Evolutionary conservation across 2,113 vertebrate species (phyloP).

Genomic region (Oryctolagus cuniculus): DNA sequence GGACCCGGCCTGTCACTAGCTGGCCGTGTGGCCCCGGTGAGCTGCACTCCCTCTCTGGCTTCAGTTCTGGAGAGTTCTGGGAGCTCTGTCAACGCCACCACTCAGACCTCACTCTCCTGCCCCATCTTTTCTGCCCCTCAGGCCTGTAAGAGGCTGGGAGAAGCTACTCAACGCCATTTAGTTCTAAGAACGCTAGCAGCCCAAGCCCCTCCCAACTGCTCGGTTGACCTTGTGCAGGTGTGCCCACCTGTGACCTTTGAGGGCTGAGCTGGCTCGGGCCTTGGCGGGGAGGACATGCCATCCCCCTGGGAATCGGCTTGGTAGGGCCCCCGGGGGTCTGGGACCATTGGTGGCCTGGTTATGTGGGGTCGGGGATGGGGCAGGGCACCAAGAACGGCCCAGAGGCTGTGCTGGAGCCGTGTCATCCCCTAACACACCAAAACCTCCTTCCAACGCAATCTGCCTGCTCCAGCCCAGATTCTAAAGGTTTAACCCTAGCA

Average conservation of each 20-base stretch:
- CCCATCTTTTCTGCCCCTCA: not conserved
- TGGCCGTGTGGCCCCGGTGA: not conserved
- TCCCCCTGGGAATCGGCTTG: not conserved
- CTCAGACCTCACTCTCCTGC: not conserved
- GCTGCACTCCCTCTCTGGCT: not conserved
- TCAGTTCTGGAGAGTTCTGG: not conserved
- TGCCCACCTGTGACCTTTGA: not conserved
- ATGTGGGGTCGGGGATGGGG: no score
- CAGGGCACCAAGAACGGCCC: no score
- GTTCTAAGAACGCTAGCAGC: not conserved
- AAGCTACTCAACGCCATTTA: not conserved
- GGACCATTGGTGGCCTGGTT: not conserved
- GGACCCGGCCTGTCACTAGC: not conserved
- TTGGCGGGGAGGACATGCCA: no score
- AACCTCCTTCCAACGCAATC: not conserved
- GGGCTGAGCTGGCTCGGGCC: not conserved
- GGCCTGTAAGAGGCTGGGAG: not conserved
- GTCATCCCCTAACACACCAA: constrained; percentile 6
- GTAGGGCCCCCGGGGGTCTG: no score
- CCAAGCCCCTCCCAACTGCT: not conserved
- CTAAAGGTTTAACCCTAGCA: not conserved
- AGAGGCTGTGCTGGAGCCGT: no score
- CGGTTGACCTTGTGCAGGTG: not conserved
- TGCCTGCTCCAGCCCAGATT: not conserved
- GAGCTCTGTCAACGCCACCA: not conserved